Conservation (phyloP, 2,113 vertebrate species). For the Sylvilagus bachmani region DNA sequence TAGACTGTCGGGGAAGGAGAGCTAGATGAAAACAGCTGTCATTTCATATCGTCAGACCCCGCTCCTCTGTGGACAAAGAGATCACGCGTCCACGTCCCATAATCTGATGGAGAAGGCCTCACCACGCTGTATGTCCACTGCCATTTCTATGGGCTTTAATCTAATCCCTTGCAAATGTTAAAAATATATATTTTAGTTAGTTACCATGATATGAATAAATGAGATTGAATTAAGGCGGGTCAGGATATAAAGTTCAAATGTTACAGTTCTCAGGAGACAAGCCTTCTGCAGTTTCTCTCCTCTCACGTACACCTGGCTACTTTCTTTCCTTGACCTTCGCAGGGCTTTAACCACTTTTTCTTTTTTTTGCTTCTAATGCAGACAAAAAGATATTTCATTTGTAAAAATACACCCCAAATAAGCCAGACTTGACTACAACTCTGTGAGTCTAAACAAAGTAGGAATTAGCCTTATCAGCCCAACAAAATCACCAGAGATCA, state of each 20-base stretch:
- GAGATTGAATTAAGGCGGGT: constrained; percentile 84
- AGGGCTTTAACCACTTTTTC: constrained; percentile 17
- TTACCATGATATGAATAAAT: constrained; percentile 86
- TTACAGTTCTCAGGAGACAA: constrained; percentile 85
- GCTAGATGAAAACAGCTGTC: constrained; percentile 79
- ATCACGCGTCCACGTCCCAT: constrained; percentile 76
- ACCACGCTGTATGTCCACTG: constrained; percentile 72
- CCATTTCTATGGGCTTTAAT: constrained; percentile 83
- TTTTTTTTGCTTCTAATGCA: constrained; percentile 47
- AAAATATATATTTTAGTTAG: constrained; percentile 86
- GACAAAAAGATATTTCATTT: constrained; percentile 40
- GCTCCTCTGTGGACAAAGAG: constrained; percentile 70
- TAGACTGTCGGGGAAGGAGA: constrained; percentile 68
- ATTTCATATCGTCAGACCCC: constrained; percentile 62
- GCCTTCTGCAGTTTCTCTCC: constrained; percentile 74
- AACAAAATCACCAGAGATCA: constrained; percentile 75
- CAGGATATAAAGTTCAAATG: constrained; percentile 88
- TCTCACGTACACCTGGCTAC: not conserved
- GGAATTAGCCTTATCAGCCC: constrained; percentile 58
- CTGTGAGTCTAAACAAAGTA: constrained; percentile 75
- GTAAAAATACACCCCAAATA: constrained; percentile 47
- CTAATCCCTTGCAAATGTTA: constrained; percentile 85
- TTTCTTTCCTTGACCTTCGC: constrained; percentile 49
- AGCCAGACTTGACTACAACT: constrained; percentile 34
- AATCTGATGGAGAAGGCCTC: constrained; percentile 80